Evolutionary conservation across 2,888 invertebrate species (phyloP), one percentile per base, ranked within the genome.

Genomic region (Acrobasis repandana): DNA sequence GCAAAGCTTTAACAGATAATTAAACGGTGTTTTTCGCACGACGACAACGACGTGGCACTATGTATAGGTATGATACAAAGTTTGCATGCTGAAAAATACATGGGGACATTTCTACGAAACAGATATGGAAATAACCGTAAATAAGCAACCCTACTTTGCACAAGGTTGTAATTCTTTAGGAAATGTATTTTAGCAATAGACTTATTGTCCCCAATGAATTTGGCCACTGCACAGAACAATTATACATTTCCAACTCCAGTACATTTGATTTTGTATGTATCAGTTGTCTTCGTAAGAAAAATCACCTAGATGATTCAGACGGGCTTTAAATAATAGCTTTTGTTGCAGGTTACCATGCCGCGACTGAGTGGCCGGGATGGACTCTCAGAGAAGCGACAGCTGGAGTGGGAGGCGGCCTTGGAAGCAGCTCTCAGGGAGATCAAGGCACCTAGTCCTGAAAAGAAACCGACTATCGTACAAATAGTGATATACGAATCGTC

Each of bases 401-500:
- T 94, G 56, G 95, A 95, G 69, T 95, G 94, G 94, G 95, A 95
- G 72, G 94, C 95, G n/a, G 96, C 96, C 0, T 94, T 96, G 63
- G 95, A 96, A 71, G 96, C 95, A 14, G 95, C 96, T 63, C 94
- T 96, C 67, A 90, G 95, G 74, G 94, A 96, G 70, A 94, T 97
- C 66, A 94, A 95, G 50, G 93, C 94, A 47, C 94, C 95, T 63
- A 86, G 92, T 16, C 92, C 93, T 63, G 93, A 85, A 57, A 75
- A 90, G 46, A 93, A 89, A 65, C 93, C 93, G n/a, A 94, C 94
- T 1, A 92, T 96, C 38, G 93, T 97, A 48, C 96, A 97, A 90
- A 96, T 97, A 68, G 95, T 97, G 71, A 95, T 97, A 78, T 97
- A 97, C 85, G 97, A 97, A 84, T 96, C 97, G 61, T 97, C 97